phyloP scores from a whole-genome alignment of 2,888 invertebrate species.

The Axea sp. region DNA sequence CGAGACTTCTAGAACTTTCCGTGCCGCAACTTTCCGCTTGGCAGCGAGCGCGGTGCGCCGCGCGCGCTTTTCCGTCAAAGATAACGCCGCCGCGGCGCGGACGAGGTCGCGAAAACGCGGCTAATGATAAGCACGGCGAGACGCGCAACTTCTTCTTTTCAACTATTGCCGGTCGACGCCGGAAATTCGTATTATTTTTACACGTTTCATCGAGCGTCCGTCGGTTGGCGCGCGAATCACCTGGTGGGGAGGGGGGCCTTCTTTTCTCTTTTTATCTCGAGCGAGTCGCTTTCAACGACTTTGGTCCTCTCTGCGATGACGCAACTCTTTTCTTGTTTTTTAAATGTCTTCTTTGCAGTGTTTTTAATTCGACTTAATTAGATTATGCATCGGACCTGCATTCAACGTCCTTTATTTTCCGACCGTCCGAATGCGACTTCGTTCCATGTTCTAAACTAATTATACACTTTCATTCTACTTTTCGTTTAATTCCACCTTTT shows the following conservation, averaged over 20 bases:
- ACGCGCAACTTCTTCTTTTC: constrained; percentile 10
- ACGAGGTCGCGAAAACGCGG: constrained; percentile 6
- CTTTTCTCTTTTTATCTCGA: background rate
- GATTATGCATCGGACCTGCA: background rate
- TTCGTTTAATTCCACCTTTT: too few species aligned
- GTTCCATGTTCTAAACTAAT: background rate
- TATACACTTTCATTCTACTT: too few species aligned
- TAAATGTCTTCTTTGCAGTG: constrained; percentile 1
- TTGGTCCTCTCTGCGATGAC: background rate
- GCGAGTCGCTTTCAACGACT: constrained; percentile 1
- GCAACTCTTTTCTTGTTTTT: constrained; percentile 6
- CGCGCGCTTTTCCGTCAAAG: constrained; percentile 32
- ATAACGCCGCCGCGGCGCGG: constrained; percentile 13
- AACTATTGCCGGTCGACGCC: constrained; percentile 22
- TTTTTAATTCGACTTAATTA: constrained; percentile 12
- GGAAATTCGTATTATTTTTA: constrained; percentile 41
- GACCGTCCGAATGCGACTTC: background rate
- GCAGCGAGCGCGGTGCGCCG: constrained; percentile 28
- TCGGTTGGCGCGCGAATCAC: constrained; percentile 11
- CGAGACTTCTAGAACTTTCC: constrained; percentile 54
- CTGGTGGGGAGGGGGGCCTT: constrained; percentile 1
- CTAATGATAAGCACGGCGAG: constrained; percentile 25
- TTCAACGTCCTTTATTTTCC: background rate
- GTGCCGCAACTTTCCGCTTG: constrained; percentile 46
- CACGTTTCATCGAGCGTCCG: constrained; percentile 14